phyloP scores from a whole-genome alignment of 2,797 vertebrate species.

The Acridotheres tristis region DNA sequence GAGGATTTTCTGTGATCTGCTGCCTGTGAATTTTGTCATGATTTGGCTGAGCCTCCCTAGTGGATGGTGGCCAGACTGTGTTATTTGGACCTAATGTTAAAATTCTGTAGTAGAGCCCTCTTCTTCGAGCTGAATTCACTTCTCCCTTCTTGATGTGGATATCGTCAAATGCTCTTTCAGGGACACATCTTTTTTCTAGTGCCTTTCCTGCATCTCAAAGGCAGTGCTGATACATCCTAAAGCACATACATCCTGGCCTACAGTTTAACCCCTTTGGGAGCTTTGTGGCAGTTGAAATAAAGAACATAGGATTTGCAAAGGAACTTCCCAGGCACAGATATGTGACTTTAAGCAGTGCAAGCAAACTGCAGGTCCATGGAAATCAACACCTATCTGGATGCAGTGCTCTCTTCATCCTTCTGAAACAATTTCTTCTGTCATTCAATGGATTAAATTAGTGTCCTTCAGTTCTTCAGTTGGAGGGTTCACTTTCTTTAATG shows the following conservation, averaged over 20 bases:
- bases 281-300: neutral
- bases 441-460: neutral
- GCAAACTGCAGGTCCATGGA: neutral
- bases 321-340: neutral
- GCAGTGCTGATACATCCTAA: neutral
- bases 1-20: constrained; percentile 21
- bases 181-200: neutral
- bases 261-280: neutral
- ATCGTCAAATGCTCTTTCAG: neutral
- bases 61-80: neutral
- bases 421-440: neutral
- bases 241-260: neutral
- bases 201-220: neutral
- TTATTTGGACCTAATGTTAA: neutral
- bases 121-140: neutral
- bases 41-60: constrained; percentile 1
- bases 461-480: neutral
- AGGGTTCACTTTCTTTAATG: neutral
- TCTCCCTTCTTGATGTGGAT: neutral
- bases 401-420: neutral
- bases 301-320: neutral
- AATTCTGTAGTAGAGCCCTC: neutral
- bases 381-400: constrained; percentile 1
- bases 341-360: neutral
- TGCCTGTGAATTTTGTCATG: constrained; percentile 29